These are phyloP conservation scores for Antrozous pallidus DNA, from an alignment of 2,797 vertebrate genomes.

Conservation along the genomic window DNA sequence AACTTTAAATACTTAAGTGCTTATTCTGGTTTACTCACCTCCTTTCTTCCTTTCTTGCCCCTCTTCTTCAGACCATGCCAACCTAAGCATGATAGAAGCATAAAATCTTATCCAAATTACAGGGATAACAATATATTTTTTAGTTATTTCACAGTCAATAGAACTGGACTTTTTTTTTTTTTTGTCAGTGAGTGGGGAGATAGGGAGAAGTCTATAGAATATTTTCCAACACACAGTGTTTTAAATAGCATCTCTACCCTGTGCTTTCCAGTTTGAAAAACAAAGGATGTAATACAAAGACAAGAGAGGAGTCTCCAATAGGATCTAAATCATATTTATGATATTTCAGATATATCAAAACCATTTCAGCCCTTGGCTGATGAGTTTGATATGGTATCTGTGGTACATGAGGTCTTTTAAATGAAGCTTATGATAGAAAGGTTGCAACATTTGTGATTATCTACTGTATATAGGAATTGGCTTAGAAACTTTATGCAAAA, in stretches of 20 bases:
- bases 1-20: slow-evolving; percentile 41
- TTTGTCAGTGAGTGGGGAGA: background rate
- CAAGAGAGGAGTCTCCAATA: background rate
- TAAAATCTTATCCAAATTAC: background rate
- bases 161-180: background rate
- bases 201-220: background rate
- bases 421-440: slow-evolving; percentile 18
- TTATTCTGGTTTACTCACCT: background rate
- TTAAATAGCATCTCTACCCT: background rate
- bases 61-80: background rate
- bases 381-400: background rate
- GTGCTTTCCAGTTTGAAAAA: slow-evolving; percentile 23
- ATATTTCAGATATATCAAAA: background rate
- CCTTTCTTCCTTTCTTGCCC: background rate
- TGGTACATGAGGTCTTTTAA: background rate
- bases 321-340: background rate
- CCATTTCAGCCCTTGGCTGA: background rate
- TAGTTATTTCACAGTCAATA: slow-evolving; percentile 1
- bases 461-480: background rate
- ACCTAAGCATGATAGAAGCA: background rate
- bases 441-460: background rate
- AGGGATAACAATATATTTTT: background rate
- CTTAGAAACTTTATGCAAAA: background rate
- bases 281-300: background rate
- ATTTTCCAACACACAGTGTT: background rate